These are phyloP conservation scores for Alentia gelatinosa DNA, from an alignment of 2,888 invertebrate genomes.

Conservation along the genomic window DNA sequence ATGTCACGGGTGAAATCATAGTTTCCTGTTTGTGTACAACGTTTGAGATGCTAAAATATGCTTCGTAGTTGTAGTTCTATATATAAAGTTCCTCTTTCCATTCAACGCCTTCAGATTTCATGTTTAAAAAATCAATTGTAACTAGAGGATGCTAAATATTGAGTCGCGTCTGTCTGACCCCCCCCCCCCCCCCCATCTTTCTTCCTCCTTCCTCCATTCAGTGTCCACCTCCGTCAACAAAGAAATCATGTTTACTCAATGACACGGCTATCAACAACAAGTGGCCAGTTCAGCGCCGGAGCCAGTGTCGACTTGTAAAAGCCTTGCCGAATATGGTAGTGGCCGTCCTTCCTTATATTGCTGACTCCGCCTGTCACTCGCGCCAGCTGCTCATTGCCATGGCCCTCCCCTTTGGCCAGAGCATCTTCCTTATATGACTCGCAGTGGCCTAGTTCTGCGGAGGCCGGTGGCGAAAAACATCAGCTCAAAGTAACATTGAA, in stretches of 20 bases:
- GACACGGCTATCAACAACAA: too few species aligned
- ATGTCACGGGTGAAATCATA: too few species aligned
- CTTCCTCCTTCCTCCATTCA: too few species aligned
- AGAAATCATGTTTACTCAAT: too few species aligned
- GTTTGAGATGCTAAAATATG: too few species aligned
- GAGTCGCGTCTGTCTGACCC: background rate
- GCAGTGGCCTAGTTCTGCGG: background rate
- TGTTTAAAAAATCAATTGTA: background rate
- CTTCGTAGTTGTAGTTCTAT: too few species aligned
- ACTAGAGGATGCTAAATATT: background rate
- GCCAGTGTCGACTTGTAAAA: background rate
- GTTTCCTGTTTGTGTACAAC: too few species aligned
- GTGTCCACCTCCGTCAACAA: too few species aligned
- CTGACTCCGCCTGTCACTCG: background rate
- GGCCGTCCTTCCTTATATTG: background rate
- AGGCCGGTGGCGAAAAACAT: background rate
- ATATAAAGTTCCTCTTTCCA: too few species aligned
- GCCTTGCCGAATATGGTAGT: constrained; percentile 11
- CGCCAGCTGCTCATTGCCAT: background rate
- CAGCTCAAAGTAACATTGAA: background rate
- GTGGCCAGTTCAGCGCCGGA: background rate
- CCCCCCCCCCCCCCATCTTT: too few species aligned
- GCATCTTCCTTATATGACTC: background rate
- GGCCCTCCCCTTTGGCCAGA: background rate
- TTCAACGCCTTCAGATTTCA: constrained; percentile 10